Evolutionary conservation across 2,797 vertebrate genomes (phyloP), one percentile per base, ranked within the genome.

Genomic region (Spinus pinus): DNA sequence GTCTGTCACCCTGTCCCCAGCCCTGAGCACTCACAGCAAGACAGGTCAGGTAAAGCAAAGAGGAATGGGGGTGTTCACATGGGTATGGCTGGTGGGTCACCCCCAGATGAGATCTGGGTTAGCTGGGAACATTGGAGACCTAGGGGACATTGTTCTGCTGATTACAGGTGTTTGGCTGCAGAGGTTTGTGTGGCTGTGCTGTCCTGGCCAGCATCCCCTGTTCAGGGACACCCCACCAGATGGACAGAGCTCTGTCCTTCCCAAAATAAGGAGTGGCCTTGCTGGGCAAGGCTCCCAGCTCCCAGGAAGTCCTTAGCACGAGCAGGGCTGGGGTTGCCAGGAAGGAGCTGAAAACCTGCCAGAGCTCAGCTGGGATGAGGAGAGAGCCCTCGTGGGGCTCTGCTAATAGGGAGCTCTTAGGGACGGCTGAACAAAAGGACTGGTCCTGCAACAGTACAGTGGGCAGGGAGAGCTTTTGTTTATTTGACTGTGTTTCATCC

Each of bases 371-470:
- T 12, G 6, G 61, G 82, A 49, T 1, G 7, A 25, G 70, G 66
- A 86, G 42, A 54, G 46, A 81, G 47, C 42, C 81, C 1, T 0
- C 0, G 0, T 79, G 81, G 66, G 62, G 62, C 71, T 91, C 72
- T 1, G 0, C 78, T 96, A 85, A 77, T 56, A 33, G 71, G 60
- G 67, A 89, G 56, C 44, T 9, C 7, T 54, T 66, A 23, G 71
- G 53, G 28, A 1, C 7, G 92, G 74, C 67, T 73, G 78, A 82
- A 93, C 89, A 95, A 93, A 95, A 73, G 74, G 74, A 42, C 74
- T 94, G 62, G 67, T 80, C 74, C 84, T 89, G 89, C 64, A 93
- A 87, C 0, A 47, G 81, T 94, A 85, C 86, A 91, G 86, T 46
- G 57, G 86, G 84, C 91, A 95, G 30, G 56, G 84, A 89, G 81